Conservation (phyloP, 2,888 invertebrate species). For the Biston betularia region DNA sequence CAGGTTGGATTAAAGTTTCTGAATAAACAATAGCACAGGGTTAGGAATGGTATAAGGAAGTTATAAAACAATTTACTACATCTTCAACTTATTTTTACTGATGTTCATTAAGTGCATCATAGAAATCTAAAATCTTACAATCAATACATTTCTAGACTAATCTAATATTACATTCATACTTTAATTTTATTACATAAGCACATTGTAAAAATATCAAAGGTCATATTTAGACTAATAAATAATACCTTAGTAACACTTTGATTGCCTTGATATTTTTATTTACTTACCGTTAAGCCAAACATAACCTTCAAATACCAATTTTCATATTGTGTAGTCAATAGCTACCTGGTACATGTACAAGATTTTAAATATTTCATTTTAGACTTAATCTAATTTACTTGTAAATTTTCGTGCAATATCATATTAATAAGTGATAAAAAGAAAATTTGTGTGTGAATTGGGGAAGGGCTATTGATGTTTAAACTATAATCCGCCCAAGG, state of each 20-base stretch:
- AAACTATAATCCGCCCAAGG: slow-evolving; percentile 59
- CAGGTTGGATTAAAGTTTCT: slow-evolving; percentile 26
- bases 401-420: not conserved
- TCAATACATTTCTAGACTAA: no score
- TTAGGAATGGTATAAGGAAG: not conserved
- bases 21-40: slow-evolving; percentile 2
- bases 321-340: not conserved
- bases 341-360: not conserved
- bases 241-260: not conserved
- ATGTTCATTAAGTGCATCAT: no score
- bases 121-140: no score
- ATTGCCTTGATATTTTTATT: not conserved
- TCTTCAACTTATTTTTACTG: not conserved
- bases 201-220: slow-evolving; percentile 16
- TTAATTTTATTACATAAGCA: not conserved
- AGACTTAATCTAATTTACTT: not conserved
- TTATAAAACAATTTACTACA: not conserved
- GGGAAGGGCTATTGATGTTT: slow-evolving; percentile 64
- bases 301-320: slow-evolving; percentile 36
- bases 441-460: not conserved
- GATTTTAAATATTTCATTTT: not conserved
- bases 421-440: not conserved
- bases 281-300: slow-evolving; percentile 41
- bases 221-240: not conserved
- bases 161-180: no score